These are phyloP conservation scores for Cossypha dichroa DNA, from an alignment of 2,797 vertebrate genomes.

Conservation along the genomic window DNA sequence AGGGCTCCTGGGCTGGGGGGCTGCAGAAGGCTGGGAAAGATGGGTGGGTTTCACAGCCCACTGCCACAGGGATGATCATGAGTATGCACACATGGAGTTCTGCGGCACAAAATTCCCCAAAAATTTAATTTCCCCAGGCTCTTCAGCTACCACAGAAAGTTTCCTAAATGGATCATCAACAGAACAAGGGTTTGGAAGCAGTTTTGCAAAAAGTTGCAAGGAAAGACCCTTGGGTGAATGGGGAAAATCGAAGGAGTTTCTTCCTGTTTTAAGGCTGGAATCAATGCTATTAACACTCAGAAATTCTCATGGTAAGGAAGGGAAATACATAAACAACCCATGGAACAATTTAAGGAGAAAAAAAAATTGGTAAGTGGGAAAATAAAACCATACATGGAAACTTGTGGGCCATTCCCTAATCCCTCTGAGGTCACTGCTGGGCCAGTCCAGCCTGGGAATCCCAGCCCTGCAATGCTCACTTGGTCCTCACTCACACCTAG, in stretches of 20 bases:
- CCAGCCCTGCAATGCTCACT: background rate
- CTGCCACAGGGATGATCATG: accelerated
- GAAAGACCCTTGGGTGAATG: background rate
- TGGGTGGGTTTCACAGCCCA: background rate
- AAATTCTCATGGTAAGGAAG: constrained; percentile 43
- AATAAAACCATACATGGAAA: background rate
- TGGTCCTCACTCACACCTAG: accelerated
- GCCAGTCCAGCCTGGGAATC: background rate
- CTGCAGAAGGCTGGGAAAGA: background rate
- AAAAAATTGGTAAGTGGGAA: background rate
- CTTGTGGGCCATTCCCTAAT: background rate
- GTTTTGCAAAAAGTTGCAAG: constrained; percentile 54
- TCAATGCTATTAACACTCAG: constrained; percentile 45
- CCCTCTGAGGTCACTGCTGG: background rate
- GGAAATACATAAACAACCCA: background rate
- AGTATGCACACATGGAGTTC: accelerated
- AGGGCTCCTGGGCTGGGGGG: background rate
- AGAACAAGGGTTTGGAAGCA: background rate
- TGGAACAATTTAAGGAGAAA: background rate
- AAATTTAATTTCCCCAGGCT: background rate
- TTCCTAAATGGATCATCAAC: constrained; percentile 8
- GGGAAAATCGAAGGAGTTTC: constrained; percentile 31
- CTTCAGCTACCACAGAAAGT: background rate
- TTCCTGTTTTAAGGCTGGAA: constrained; percentile 39
- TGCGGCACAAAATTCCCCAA: background rate